These are phyloP conservation scores for Melanostoma scalare DNA, from an alignment of 2,888 invertebrate species.

Conservation along the genomic window DNA sequence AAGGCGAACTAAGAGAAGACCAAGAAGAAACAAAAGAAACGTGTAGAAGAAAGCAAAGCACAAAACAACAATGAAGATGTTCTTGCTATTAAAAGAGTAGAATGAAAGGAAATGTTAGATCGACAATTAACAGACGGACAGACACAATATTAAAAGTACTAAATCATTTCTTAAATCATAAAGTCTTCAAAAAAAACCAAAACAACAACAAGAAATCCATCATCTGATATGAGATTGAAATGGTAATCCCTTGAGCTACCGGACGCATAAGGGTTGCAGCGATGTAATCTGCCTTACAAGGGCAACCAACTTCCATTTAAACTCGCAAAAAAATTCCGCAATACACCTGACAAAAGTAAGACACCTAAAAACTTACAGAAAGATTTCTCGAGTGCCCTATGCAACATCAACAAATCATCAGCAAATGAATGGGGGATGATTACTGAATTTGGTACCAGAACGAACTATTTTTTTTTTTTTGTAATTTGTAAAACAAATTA, in stretches of 20 bases:
- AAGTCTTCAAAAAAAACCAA: neutral
- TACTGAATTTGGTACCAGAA: slow-evolving; percentile 8
- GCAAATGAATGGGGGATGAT: neutral
- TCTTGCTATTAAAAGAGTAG: slow-evolving; percentile 30
- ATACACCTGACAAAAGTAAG: slow-evolving; percentile 27
- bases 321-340: slow-evolving; percentile 56
- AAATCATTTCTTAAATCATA: neutral
- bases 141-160: neutral
- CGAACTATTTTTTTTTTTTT: slow-evolving; percentile 20
- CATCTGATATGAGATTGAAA: slow-evolving; percentile 17
- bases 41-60: slow-evolving; percentile 48
- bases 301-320: slow-evolving; percentile 25
- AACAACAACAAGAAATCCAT: neutral
- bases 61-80: slow-evolving; percentile 39
- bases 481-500: slow-evolving; percentile 45
- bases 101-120: slow-evolving; percentile 36
- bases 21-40: slow-evolving; percentile 26
- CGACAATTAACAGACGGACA: slow-evolving; percentile 21
- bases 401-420: neutral
- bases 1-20: slow-evolving; percentile 45
- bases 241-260: neutral
- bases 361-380: slow-evolving; percentile 9
- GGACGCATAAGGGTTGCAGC: slow-evolving; percentile 39
- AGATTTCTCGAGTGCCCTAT: slow-evolving; percentile 3
- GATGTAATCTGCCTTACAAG: slow-evolving; percentile 17